These are phyloP conservation scores for Antechinus stuartii DNA, from an alignment of 2,113 vertebrate genomes.

Conservation along the genomic window DNA sequence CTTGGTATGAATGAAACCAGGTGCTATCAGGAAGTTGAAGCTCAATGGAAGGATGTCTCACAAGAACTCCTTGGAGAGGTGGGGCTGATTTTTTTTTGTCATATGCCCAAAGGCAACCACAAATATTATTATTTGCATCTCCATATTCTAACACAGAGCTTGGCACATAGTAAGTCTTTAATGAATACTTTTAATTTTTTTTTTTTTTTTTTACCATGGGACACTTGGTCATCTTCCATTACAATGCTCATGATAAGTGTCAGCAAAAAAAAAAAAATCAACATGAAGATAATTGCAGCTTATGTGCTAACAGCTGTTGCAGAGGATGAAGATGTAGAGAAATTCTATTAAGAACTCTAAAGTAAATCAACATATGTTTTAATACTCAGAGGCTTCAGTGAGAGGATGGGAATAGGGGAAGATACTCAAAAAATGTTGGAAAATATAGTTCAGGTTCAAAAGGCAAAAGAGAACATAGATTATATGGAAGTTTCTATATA, in stretches of 20 bases:
- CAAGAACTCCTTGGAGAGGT: background rate
- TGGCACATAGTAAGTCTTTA: background rate
- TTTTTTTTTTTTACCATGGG: background rate
- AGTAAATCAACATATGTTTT: background rate
- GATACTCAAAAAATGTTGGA: background rate
- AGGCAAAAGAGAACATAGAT: background rate
- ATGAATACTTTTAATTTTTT: background rate
- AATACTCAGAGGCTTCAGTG: background rate
- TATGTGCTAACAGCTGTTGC: background rate
- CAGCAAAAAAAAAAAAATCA: background rate
- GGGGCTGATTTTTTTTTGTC: background rate
- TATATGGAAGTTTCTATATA: background rate
- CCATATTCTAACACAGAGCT: background rate
- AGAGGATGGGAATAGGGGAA: background rate
- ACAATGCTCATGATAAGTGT: background rate
- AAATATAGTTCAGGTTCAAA: background rate
- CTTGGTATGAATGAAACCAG: background rate
- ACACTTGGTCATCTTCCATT: background rate
- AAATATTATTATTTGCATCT: background rate
- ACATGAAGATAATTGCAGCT: background rate
- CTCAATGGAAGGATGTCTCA: background rate
- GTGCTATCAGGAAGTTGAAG: background rate
- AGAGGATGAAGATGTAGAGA: background rate
- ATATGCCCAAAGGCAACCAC: background rate
- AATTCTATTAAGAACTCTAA: conserved; percentile 9